phyloP scores from a whole-genome alignment of 2,797 vertebrate genomes.

The Esox masquinongy region DNA sequence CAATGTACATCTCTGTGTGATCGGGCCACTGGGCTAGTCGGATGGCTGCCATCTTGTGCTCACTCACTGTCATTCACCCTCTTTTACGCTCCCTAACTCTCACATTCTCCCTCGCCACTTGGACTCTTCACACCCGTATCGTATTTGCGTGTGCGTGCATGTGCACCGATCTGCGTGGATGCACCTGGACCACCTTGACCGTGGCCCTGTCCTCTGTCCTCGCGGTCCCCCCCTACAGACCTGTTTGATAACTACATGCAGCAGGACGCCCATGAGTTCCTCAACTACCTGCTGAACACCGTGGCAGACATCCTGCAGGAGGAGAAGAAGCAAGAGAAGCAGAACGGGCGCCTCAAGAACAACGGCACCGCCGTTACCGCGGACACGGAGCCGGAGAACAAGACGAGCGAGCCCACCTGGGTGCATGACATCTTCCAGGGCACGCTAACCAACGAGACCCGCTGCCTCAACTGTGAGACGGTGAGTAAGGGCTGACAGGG shows the following conservation, averaged over 20 bases:
- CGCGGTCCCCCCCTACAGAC: constrained; percentile 71
- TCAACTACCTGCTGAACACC: constrained; percentile 98
- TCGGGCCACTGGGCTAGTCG: constrained; percentile 39
- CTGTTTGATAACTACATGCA: constrained; percentile 99
- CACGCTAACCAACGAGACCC: constrained; percentile 97
- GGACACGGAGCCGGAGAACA: constrained; percentile 75
- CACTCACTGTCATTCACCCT: constrained; percentile 18
- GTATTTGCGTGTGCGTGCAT: constrained; percentile 16
- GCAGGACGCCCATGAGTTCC: constrained; percentile 96
- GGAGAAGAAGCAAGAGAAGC: constrained; percentile 96
- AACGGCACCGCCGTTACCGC: constrained; percentile 82
- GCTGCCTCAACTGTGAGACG: constrained; percentile 98
- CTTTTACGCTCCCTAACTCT: constrained; percentile 5
- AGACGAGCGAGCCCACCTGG: constrained; percentile 90
- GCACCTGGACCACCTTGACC: neutral
- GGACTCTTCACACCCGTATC: constrained; percentile 37
- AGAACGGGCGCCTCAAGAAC: constrained; percentile 93
- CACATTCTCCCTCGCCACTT: constrained; percentile 40
- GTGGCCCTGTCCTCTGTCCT: neutral
- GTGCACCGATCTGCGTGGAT: neutral
- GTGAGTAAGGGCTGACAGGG: constrained; percentile 62
- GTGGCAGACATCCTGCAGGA: constrained; percentile 97
- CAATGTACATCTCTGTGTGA: constrained; percentile 71
- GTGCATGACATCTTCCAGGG: constrained; percentile 99
- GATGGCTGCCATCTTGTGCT: constrained; percentile 42